These are phyloP conservation scores for Dioctria rufipes DNA, from an alignment of 2,888 invertebrate genomes.

Conservation along the genomic window DNA sequence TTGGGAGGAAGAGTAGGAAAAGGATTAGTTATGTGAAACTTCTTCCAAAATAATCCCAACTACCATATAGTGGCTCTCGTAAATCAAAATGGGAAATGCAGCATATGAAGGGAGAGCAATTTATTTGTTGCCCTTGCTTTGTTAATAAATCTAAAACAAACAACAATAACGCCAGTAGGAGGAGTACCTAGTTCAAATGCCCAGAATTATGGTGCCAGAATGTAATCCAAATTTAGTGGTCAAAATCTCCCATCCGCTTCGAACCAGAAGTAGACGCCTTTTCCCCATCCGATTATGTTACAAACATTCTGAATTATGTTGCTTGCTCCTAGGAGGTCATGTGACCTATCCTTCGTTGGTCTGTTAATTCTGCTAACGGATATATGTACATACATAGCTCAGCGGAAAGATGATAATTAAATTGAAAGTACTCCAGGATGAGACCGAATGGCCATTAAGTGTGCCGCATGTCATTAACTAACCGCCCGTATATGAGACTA, in stretches of 20 bases:
- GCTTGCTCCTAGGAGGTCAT: background rate
- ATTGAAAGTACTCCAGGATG: slow-evolving; percentile 45
- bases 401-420: slow-evolving; percentile 45
- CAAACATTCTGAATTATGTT: slow-evolving; percentile 5
- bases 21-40: background rate
- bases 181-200: background rate
- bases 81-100: slow-evolving; percentile 16
- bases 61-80: background rate
- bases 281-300: too few species aligned
- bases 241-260: slow-evolving; percentile 4
- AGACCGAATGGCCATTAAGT: slow-evolving; percentile 43
- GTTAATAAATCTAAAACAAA: slow-evolving; percentile 24
- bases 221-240: background rate
- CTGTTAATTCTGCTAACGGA: too few species aligned
- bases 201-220: background rate
- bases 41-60: slow-evolving; percentile 10
- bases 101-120: slow-evolving; percentile 26
- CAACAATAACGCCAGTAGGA: too few species aligned
- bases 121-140: slow-evolving; percentile 15
- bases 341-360: too few species aligned
- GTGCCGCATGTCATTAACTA: slow-evolving; percentile 30
- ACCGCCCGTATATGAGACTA: slow-evolving; percentile 24
- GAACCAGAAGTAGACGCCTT: background rate
- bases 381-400: slow-evolving; percentile 2
- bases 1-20: too few species aligned